Conservation (phyloP, 1,140 invertebrate species). For the Littorina saxatilis region DNA sequence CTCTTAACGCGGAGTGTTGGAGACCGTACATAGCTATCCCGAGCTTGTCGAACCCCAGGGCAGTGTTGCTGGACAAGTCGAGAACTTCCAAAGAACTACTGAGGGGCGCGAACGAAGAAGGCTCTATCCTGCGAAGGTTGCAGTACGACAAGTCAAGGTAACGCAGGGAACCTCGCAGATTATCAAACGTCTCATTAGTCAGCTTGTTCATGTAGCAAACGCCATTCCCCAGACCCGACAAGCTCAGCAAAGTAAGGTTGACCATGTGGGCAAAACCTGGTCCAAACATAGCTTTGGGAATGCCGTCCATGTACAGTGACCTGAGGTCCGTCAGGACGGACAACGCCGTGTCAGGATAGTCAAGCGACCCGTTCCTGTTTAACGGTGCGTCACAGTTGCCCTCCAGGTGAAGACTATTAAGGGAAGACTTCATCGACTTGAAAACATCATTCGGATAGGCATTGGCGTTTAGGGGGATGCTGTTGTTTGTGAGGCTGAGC, state of each 20-base stretch:
- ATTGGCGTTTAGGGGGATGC: background rate
- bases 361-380: background rate
- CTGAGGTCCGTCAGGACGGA: background rate
- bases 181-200: background rate
- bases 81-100: conserved; percentile 20
- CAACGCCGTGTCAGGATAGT: background rate
- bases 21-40: conserved; percentile 28
- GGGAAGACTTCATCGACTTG: background rate
- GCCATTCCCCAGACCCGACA: background rate
- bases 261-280: background rate
- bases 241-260: background rate
- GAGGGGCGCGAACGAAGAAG: conserved; percentile 11
- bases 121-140: conserved; percentile 22
- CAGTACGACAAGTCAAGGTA: conserved; percentile 37
- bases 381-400: background rate
- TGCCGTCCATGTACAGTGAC: background rate
- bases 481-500: conserved; percentile 13
- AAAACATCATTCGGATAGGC: background rate
- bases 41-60: conserved; percentile 9
- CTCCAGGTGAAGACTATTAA: background rate
- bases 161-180: conserved; percentile 15
- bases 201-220: background rate
- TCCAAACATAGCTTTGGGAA: background rate
- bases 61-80: conserved; percentile 37
- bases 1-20: conserved; percentile 23